These are phyloP conservation scores for Anthophora plumipes DNA, from an alignment of 2,888 invertebrate species.

Conservation along the genomic window DNA sequence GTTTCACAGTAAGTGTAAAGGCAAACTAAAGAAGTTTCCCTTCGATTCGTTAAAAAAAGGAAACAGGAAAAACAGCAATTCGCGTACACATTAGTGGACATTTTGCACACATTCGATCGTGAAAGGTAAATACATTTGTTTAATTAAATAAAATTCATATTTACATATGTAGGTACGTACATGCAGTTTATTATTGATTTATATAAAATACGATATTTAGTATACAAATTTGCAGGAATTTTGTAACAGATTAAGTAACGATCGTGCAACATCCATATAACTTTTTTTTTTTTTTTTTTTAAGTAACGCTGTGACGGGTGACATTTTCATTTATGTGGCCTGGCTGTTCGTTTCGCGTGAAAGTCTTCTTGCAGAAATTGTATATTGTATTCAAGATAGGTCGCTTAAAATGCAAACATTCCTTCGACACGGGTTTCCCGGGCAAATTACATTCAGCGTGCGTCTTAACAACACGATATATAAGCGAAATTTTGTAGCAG, in stretches of 20 bases:
- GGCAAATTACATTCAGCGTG: constrained; percentile 18
- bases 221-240: not conserved
- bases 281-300: too few species aligned
- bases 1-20: not conserved
- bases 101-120: not conserved
- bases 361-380: not conserved
- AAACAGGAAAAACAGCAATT: too few species aligned
- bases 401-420: constrained; percentile 29
- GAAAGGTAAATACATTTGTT: not conserved
- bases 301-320: not conserved
- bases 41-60: too few species aligned
- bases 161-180: too few species aligned
- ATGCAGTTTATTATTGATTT: too few species aligned
- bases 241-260: not conserved
- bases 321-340: not conserved
- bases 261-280: not conserved
- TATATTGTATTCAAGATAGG: not conserved
- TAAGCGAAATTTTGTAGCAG: constrained; percentile 18
- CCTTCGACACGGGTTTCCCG: constrained; percentile 23
- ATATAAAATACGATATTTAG: not conserved
- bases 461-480: constrained; percentile 15
- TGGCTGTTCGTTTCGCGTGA: not conserved
- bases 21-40: too few species aligned
- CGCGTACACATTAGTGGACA: not conserved
- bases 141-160: too few species aligned